Conservation (phyloP, 2,888 invertebrate genomes). For the Watsonalla cultraria region DNA sequence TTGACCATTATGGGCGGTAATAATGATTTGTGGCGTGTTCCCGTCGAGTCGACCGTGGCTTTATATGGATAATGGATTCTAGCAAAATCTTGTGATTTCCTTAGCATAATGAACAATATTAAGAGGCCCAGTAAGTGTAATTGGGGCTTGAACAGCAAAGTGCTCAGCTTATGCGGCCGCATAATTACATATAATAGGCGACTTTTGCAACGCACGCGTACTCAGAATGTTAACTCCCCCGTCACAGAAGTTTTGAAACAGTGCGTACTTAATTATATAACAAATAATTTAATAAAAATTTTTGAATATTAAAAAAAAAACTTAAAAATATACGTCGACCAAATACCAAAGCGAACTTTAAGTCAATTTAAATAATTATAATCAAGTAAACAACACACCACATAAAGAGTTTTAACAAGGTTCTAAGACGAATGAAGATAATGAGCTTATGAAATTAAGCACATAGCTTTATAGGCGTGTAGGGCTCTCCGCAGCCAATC, state of each 20-base stretch:
- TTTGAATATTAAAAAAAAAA: neutral
- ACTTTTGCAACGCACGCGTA: conserved; percentile 68
- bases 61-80: conserved; percentile 59
- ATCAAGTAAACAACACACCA: too few relatives aligned
- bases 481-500: neutral
- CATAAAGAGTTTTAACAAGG: too few relatives aligned
- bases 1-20: neutral
- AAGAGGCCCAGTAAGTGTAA: conserved; percentile 66
- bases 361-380: too few relatives aligned
- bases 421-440: too few relatives aligned
- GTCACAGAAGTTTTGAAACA: conserved; percentile 63
- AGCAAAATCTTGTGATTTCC: conserved; percentile 68
- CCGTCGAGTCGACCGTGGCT: conserved; percentile 19
- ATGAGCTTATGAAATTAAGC: too few relatives aligned
- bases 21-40: conserved; percentile 4
- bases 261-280: conserved; percentile 44
- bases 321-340: neutral
- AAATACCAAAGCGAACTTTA: neutral
- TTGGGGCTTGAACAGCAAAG: conserved; percentile 64
- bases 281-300: conserved; percentile 19
- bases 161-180: conserved; percentile 67
- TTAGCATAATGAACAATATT: conserved; percentile 72
- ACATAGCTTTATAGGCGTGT: neutral
- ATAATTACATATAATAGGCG: conserved; percentile 72
- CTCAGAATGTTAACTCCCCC: conserved; percentile 57